phyloP scores from a whole-genome alignment of 2,888 invertebrate species.

The Resseliella maxima region DNA sequence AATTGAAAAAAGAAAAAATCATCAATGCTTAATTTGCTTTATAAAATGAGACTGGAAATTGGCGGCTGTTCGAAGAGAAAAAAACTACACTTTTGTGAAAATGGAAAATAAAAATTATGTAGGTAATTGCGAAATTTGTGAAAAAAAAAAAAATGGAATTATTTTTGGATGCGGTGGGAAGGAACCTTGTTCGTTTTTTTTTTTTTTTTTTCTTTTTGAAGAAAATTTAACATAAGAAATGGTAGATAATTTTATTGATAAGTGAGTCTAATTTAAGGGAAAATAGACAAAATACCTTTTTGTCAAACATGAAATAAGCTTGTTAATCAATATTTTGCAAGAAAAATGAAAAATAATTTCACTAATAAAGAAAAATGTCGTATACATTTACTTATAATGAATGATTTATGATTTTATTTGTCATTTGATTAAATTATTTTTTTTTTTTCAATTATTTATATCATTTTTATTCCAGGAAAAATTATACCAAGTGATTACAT shows the following conservation, averaged over 20 bases:
- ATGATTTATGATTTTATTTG: no score
- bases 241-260: constrained; percentile 3
- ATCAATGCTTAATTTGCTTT: no score
- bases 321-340: constrained; percentile 38
- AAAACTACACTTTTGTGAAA: not conserved
- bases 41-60: constrained; percentile 23
- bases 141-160: constrained; percentile 11
- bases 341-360: not conserved
- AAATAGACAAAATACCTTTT: not conserved
- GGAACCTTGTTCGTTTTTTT: not conserved
- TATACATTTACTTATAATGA: not conserved
- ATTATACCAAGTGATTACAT: no score
- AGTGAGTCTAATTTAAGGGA: not conserved
- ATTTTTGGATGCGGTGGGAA: constrained; percentile 39
- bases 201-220: not conserved
- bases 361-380: not conserved
- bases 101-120: not conserved
- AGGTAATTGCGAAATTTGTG: not conserved
- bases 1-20: no score
- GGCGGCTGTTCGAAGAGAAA: constrained; percentile 8
- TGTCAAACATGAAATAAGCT: constrained; percentile 1
- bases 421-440: no score
- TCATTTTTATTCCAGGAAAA: no score
- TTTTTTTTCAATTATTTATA: no score
- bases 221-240: constrained; percentile 4